These are phyloP conservation scores for Eledona agricola DNA, from an alignment of 2,888 invertebrate species.

Conservation along the genomic window DNA sequence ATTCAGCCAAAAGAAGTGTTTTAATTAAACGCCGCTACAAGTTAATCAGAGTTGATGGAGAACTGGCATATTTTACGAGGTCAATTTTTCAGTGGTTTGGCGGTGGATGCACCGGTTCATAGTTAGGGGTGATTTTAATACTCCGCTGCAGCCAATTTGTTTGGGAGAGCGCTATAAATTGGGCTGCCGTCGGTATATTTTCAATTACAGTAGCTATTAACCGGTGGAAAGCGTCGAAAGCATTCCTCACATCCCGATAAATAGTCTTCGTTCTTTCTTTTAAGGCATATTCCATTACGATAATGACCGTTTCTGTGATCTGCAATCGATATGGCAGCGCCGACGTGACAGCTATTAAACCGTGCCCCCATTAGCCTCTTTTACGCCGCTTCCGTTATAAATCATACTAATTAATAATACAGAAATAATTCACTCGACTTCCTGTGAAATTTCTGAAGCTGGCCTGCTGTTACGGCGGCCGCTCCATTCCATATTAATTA, in stretches of 20 bases:
- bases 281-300: conserved; percentile 32
- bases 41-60: conserved; percentile 36
- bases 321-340: conserved; percentile 7
- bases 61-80: conserved; percentile 23
- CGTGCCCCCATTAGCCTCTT: conserved; percentile 33
- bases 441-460: conserved; percentile 37
- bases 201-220: conserved; percentile 44
- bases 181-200: conserved; percentile 42
- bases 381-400: conserved; percentile 43
- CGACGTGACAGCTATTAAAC: conserved; percentile 36
- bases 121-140: too few relatives aligned
- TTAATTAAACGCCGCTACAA: conserved; percentile 40
- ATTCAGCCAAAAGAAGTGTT: conserved; percentile 33
- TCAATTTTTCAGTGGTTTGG: conserved; percentile 1
- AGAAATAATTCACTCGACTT: conserved; percentile 48
- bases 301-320: conserved; percentile 25
- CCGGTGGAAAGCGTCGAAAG: conserved; percentile 41
- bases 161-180: conserved; percentile 40
- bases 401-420: conserved; percentile 50
- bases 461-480: conserved; percentile 26
- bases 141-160: conserved; percentile 18
- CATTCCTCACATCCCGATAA: too few relatives aligned
- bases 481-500: conserved; percentile 32
- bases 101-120: conserved; percentile 1
- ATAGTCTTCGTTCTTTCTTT: too few relatives aligned